Evolutionary conservation across 1,140 invertebrate genomes (phyloP).

Genomic region (Pachypeltis micranthus): DNA sequence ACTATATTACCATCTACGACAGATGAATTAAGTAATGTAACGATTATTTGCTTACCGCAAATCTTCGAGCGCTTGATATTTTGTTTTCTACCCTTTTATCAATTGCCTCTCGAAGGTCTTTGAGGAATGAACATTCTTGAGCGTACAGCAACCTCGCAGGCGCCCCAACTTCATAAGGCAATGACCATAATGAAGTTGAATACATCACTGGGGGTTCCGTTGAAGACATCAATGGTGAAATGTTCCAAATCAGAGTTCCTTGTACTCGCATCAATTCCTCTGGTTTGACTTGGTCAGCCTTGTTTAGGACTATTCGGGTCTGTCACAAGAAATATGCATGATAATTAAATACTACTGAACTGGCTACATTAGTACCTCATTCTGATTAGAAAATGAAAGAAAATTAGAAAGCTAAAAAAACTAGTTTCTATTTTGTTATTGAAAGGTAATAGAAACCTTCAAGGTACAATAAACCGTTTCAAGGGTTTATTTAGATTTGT

Average conservation of each 20-base stretch:
- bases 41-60: constrained; percentile 56
- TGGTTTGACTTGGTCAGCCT: constrained; percentile 84
- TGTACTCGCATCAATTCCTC: constrained; percentile 88
- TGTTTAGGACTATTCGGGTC: constrained; percentile 86
- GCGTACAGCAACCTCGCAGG: constrained; percentile 64
- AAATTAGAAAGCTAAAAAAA: no score
- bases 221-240: constrained; percentile 85
- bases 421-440: no score
- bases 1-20: background rate
- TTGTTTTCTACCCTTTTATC: constrained; percentile 85
- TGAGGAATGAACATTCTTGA: constrained; percentile 76
- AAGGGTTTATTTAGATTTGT: no score
- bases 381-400: no score
- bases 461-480: no score
- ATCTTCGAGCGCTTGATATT: constrained; percentile 82
- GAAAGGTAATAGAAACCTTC: no score
- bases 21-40: background rate
- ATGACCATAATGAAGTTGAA: constrained; percentile 79
- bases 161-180: constrained; percentile 67
- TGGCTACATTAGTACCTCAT: no score
- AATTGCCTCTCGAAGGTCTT: constrained; percentile 70
- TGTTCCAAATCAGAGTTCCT: constrained; percentile 89
- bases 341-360: no score
- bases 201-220: constrained; percentile 91
- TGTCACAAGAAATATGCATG: constrained; percentile 35